Base-by-base conservation (phyloP, 2,888 invertebrate genomes). In the Maniola hyperantus region DNA sequence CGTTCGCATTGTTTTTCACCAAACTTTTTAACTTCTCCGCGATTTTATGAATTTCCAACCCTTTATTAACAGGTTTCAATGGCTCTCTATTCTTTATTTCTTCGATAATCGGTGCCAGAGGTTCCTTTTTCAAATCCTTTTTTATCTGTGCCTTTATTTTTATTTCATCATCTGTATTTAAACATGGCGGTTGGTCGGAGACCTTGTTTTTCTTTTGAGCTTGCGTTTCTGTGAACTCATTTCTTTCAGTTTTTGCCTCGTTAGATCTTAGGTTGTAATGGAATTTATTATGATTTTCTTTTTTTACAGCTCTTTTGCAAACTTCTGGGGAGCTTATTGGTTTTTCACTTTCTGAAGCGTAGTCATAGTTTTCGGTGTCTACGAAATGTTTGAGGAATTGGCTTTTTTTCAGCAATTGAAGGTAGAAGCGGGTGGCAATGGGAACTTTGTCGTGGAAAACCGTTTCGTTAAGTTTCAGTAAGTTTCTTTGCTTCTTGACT, bases 391-490 rank as follows among this genome's bases (percentile, higher is more conserved):
- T 79, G 1, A 89, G 64, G 54, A 92, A 92, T 68, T 92, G 91
- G 65, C 90, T 90, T 50, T 75, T 82, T 70, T 91, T 91, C 0
- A 92, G 73, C 10, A 91, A 76, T 72, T 91, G 91, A 0, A 92
- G 81, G 69, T 89, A 87, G 68, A 91, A 92, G 5, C 92, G 81
- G 0, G 91, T 92, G 2, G 87, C 88, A 44, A 92, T 85, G 0
- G 92, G 85, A 0, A 92, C 90, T 77, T 91, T 92, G 68, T 91
- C 91, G 73, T 89, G 83, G 73, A 83, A 91, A 5, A 92, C 68
- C 0, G 91, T 91, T 76, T 92, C 91, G 68, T 83, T 89, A 13
- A 72, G 76, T 76, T 87, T 91, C 18, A 92, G 73, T 10, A 91
- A 72, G 20, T 80, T 81, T 65, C 82, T 91, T 59, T 86, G 85